Evolutionary conservation across 2,797 vertebrate species (phyloP).

Genomic region (Semotilus atromaculatus): DNA sequence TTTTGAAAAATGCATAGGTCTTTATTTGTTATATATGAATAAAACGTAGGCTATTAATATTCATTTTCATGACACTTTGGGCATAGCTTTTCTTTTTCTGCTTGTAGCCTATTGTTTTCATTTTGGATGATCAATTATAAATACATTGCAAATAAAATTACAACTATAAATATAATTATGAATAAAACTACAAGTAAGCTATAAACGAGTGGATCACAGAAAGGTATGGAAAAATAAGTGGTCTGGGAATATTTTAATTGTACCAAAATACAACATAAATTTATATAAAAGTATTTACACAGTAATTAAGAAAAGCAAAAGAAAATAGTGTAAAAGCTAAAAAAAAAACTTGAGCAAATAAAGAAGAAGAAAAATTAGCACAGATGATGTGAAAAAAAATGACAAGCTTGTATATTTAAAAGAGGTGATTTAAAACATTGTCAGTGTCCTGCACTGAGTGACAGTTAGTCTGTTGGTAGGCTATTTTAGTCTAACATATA

Average conservation of each 20-base stretch:
- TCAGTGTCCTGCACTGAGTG: conserved; percentile 51
- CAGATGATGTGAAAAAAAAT: background rate
- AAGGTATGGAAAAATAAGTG: background rate
- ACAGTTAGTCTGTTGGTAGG: background rate
- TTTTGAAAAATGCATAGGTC: background rate
- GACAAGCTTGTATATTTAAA: background rate
- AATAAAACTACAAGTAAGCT: too few relatives aligned
- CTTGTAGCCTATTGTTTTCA: background rate
- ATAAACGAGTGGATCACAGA: background rate
- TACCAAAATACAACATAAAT: conserved; percentile 54
- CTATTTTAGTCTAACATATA: background rate
- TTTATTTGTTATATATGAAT: background rate
- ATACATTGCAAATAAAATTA: background rate
- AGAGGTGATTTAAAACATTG: background rate
- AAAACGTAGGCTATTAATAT: background rate
- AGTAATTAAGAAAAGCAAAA: conserved; percentile 40
- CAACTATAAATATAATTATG: background rate
- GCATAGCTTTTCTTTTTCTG: background rate
- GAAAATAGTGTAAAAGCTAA: conserved; percentile 6
- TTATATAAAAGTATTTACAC: conserved; percentile 61
- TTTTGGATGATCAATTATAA: background rate
- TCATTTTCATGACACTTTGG: background rate
- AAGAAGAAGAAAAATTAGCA: conserved; percentile 8
- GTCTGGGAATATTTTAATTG: conserved; percentile 50
- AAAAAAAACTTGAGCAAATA: conserved; percentile 21